Conservation (phyloP, 1,140 invertebrate genomes). For the Temnothorax curvispinosus region DNA sequence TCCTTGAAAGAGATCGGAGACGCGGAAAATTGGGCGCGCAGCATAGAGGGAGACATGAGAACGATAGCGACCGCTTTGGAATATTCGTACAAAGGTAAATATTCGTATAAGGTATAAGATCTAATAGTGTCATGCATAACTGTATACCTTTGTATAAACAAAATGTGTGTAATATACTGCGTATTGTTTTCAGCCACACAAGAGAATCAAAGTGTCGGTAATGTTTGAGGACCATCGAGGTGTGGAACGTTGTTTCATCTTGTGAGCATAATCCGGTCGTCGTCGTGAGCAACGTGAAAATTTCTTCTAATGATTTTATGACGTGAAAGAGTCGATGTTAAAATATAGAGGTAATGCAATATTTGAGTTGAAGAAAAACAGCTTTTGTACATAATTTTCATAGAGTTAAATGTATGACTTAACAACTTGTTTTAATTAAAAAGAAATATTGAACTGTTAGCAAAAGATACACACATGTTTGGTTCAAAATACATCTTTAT, state of each 20-base stretch:
- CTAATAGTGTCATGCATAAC: neutral
- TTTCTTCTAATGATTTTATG: neutral
- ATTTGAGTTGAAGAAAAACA: neutral
- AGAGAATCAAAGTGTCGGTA: slow-evolving; percentile 60
- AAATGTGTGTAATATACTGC: neutral
- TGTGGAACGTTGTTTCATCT: neutral
- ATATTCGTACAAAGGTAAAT: slow-evolving; percentile 97
- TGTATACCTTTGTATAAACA: neutral
- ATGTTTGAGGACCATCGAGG: slow-evolving; percentile 15
- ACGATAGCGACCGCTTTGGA: slow-evolving; percentile 97
- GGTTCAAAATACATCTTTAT: neutral
- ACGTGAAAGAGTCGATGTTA: neutral
- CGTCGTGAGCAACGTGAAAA: neutral
- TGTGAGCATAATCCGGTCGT: neutral
- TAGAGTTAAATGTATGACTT: neutral
- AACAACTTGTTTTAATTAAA: neutral
- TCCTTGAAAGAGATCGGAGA: slow-evolving; percentile 99
- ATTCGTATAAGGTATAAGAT: slow-evolving; percentile 94
- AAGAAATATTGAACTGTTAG: neutral
- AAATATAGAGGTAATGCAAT: neutral
- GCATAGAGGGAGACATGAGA: slow-evolving; percentile 98
- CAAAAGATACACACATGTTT: neutral
- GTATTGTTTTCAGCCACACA: slow-evolving; percentile 67
- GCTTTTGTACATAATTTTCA: neutral
- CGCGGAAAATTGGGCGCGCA: slow-evolving; percentile 99